Conservation (phyloP, 64 coral and sea anemone species). For the Stichodactyla mertensii region DNA sequence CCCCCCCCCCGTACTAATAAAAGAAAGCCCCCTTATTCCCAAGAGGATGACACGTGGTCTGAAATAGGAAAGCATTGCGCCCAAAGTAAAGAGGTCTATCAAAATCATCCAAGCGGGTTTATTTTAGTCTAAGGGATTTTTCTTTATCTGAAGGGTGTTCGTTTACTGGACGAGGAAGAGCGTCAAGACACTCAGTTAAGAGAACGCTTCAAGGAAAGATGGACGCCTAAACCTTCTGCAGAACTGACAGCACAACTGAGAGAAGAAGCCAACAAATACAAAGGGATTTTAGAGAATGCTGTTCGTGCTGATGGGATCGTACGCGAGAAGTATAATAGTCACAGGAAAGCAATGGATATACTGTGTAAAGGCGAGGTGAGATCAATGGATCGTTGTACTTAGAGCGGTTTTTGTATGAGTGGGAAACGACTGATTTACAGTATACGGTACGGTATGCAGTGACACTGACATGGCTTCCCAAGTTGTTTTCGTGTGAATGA, state of each 20-base stretch:
- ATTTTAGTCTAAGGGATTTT: not conserved
- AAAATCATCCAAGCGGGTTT: too few species aligned
- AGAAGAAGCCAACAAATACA: slow-evolving; percentile 82
- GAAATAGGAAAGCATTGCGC: too few species aligned
- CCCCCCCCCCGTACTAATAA: too few species aligned
- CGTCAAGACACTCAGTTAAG: slow-evolving; percentile 92
- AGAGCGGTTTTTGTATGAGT: not conserved
- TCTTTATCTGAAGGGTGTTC: slow-evolving; percentile 48
- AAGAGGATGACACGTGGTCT: too few species aligned
- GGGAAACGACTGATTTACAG: too few species aligned
- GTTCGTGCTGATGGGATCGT: slow-evolving; percentile 83
- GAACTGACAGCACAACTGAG: slow-evolving; percentile 80
- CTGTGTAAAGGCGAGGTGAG: slow-evolving; percentile 86
- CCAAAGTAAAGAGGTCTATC: too few species aligned
- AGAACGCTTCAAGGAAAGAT: slow-evolving; percentile 82
- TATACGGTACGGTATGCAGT: too few species aligned
- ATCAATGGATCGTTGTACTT: too few species aligned
- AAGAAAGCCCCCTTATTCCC: too few species aligned
- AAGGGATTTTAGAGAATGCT: slow-evolving; percentile 86
- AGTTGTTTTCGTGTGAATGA: too few species aligned
- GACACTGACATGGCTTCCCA: too few species aligned
- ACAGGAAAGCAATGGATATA: slow-evolving; percentile 75
- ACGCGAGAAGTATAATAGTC: slow-evolving; percentile 84
- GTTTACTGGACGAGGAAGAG: slow-evolving; percentile 93
- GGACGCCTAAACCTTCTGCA: slow-evolving; percentile 90